phyloP scores from a whole-genome alignment of 2,113 vertebrate species.

The Sylvietta virens region DNA sequence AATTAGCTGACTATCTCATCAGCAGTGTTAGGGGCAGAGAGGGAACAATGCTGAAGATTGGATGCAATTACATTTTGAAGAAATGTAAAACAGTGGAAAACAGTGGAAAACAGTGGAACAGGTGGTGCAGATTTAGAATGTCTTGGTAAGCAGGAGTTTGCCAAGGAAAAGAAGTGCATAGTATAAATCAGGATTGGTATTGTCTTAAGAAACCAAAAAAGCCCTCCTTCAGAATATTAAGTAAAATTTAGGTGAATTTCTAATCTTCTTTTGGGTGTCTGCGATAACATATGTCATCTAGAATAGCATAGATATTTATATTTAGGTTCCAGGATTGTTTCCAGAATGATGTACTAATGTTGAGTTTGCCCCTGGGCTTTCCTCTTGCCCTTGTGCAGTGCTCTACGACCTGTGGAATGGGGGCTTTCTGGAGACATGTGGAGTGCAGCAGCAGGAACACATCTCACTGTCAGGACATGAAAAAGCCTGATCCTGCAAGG shows the following conservation, averaged over 20 bases:
- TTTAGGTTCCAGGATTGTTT: background rate
- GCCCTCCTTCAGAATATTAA: background rate
- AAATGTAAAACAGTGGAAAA: no score
- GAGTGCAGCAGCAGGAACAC: slow-evolving; percentile 80
- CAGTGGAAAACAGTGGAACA: background rate
- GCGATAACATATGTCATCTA: background rate
- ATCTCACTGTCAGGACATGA: slow-evolving; percentile 74
- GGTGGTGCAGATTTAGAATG: background rate
- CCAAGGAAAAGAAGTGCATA: background rate
- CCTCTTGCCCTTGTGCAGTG: slow-evolving; percentile 71
- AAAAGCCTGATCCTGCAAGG: slow-evolving; percentile 84
- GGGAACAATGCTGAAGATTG: background rate
- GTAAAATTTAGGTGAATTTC: background rate
- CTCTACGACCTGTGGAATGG: slow-evolving; percentile 90
- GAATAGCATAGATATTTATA: background rate
- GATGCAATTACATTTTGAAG: background rate
- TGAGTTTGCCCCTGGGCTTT: background rate
- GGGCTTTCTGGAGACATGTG: slow-evolving; percentile 85
- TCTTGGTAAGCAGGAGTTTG: background rate
- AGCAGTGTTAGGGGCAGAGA: background rate
- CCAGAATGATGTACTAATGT: background rate
- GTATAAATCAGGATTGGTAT: background rate
- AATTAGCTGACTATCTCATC: background rate
- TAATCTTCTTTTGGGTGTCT: background rate
- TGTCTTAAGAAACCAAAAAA: background rate